A percentile compares a stretch with the other conserved stretches of the same genome.
phyloP scores from a whole-genome alignment of 2,113 vertebrate species.

The Pionites leucogaster region DNA sequence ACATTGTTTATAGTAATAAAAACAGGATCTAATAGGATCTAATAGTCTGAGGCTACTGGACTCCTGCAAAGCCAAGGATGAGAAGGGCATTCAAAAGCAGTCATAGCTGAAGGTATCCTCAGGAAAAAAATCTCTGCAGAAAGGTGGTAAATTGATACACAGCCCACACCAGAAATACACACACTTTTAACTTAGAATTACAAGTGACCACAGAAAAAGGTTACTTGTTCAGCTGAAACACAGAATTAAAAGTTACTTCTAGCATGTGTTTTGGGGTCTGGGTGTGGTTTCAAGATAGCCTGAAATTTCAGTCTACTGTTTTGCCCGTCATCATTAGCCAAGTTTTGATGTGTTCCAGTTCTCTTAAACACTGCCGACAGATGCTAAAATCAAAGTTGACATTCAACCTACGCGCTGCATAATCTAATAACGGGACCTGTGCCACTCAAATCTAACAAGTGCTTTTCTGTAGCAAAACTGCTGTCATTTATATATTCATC shows the following conservation, averaged over 20 bases:
- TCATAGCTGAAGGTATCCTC: neutral
- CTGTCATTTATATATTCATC: constrained; percentile 28
- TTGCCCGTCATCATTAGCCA: constrained; percentile 59
- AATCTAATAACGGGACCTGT: constrained; percentile 53
- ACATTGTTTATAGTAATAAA: constrained; percentile 24
- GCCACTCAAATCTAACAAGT: constrained; percentile 39
- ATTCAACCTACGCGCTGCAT: constrained; percentile 11
- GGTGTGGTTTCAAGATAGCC: constrained; percentile 70
- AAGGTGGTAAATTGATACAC: constrained; percentile 16
- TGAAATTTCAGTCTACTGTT: constrained; percentile 70
- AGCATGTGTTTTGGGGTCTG: constrained; percentile 56
- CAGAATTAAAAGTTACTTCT: constrained; percentile 39
- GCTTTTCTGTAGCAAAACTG: constrained; percentile 24
- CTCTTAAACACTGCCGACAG: constrained; percentile 51
- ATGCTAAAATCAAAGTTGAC: constrained; percentile 67
- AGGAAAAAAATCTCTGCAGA: neutral
- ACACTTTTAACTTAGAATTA: constrained; percentile 24
- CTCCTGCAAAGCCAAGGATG: neutral
- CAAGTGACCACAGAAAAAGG: constrained; percentile 38
- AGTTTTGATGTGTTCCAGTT: constrained; percentile 68
- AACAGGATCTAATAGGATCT: constrained; percentile 29
- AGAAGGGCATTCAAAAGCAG: neutral
- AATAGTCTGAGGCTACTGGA: neutral
- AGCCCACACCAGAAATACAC: neutral
- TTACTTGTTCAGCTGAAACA: constrained; percentile 54